Conservation (phyloP, 2,797 vertebrate species). For the Agapornis canus region DNA sequence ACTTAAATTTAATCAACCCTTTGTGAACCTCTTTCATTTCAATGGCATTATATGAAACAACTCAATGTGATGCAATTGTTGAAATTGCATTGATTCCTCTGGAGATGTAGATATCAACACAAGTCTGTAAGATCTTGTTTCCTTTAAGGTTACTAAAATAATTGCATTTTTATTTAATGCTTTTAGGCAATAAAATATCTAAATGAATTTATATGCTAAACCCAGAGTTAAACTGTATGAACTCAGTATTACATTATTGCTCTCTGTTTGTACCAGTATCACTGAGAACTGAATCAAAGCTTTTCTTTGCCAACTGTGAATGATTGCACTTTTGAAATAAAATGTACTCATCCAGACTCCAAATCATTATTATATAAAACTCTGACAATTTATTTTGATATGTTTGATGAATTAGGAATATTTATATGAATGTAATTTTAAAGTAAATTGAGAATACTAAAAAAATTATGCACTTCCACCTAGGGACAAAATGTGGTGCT, state of each 20-base stretch:
- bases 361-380: neutral
- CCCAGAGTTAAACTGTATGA: constrained; percentile 36
- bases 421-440: constrained; percentile 18
- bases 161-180: constrained; percentile 60
- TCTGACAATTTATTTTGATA: neutral
- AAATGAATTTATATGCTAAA: constrained; percentile 60
- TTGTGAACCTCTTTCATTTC: constrained; percentile 66
- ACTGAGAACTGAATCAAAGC: neutral
- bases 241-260: neutral
- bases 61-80: constrained; percentile 68
- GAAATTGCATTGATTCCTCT: constrained; percentile 78
- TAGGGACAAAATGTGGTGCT: neutral
- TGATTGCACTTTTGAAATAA: constrained; percentile 11
- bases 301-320: neutral
- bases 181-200: constrained; percentile 41
- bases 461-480: neutral
- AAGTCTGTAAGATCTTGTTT: constrained; percentile 46
- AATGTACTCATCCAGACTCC: neutral
- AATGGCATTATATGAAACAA: constrained; percentile 70
- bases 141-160: constrained; percentile 68
- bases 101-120: constrained; percentile 71
- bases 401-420: neutral
- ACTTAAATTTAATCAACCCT: constrained; percentile 73
- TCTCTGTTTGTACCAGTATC: neutral
- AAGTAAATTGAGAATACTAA: neutral